These are phyloP conservation scores for Microvelia longipes DNA, from an alignment of 1,140 invertebrate genomes.

Conservation along the genomic window DNA sequence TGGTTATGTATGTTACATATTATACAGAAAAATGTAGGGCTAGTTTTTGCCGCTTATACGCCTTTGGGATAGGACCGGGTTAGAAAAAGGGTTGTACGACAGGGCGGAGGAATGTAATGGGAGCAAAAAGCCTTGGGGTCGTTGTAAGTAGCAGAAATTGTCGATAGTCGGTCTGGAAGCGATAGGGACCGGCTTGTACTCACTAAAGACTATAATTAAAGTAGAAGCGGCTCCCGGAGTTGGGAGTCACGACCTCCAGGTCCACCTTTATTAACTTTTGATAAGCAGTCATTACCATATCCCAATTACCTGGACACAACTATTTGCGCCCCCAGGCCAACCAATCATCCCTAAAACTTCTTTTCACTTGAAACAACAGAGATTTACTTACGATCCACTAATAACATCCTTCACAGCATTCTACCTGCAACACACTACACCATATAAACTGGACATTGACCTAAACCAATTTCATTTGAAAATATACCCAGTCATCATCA, in stretches of 20 bases:
- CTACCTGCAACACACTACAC: too few relatives aligned
- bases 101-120: neutral
- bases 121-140: constrained; percentile 9
- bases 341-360: neutral
- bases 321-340: constrained; percentile 9
- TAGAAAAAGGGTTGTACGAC: neutral
- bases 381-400: neutral
- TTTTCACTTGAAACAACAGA: neutral
- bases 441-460: neutral
- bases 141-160: constrained; percentile 18
- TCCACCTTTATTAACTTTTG: constrained; percentile 14
- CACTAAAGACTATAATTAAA: constrained; percentile 17
- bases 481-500: too few relatives aligned
- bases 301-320: constrained; percentile 15
- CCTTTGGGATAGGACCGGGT: neutral
- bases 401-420: too few relatives aligned
- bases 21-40: neutral
- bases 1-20: neutral
- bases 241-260: constrained; percentile 13
- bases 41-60: neutral
- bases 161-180: constrained; percentile 2
- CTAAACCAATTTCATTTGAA: too few relatives aligned
- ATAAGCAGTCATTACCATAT: constrained; percentile 17
- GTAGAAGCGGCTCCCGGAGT: constrained; percentile 12
- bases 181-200: constrained; percentile 10